These are phyloP conservation scores for Cyrtonyx montezumae DNA, from an alignment of 2,113 vertebrate genomes.

Conservation along the genomic window DNA sequence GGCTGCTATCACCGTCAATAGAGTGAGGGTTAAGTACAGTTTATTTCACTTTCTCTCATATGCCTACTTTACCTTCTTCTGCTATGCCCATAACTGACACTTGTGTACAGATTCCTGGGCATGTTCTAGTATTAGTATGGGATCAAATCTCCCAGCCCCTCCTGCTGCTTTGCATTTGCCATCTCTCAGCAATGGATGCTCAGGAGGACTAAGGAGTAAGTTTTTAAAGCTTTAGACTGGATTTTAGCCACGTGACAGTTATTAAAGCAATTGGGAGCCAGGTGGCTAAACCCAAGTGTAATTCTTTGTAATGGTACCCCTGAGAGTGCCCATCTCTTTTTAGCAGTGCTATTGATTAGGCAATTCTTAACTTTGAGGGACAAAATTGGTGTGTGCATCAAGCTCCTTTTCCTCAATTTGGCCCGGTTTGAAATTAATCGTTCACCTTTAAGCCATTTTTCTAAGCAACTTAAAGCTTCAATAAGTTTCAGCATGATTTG, in stretches of 20 bases:
- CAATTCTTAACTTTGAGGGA: conserved; percentile 66
- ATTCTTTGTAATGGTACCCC: conserved; percentile 67
- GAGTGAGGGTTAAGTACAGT: not conserved
- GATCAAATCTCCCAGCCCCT: not conserved
- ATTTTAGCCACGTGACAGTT: conserved; percentile 36
- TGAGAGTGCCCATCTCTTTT: conserved; percentile 58
- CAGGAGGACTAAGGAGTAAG: not conserved
- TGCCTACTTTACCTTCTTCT: not conserved
- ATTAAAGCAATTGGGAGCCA: conserved; percentile 65
- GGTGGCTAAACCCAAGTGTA: conserved; percentile 63
- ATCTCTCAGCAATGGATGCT: conserved; percentile 26
- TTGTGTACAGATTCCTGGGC: not conserved
- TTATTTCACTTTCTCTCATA: conserved; percentile 2
- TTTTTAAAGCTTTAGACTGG: conserved; percentile 19
- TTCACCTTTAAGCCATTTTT: conserved; percentile 34
- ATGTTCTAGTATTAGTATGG: not conserved
- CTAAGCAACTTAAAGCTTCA: conserved; percentile 41
- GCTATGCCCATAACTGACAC: conserved; percentile 30
- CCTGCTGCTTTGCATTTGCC: conserved; percentile 43
- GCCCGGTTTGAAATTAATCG: conserved; percentile 56
- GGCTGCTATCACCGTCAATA: not conserved
- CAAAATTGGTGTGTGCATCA: conserved; percentile 66
- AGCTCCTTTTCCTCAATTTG: conserved; percentile 66
- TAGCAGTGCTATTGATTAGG: conserved; percentile 61
- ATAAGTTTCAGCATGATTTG: conserved; percentile 37